Base-by-base conservation (phyloP, 2,113 vertebrate genomes). In the Sula dactylatra region DNA sequence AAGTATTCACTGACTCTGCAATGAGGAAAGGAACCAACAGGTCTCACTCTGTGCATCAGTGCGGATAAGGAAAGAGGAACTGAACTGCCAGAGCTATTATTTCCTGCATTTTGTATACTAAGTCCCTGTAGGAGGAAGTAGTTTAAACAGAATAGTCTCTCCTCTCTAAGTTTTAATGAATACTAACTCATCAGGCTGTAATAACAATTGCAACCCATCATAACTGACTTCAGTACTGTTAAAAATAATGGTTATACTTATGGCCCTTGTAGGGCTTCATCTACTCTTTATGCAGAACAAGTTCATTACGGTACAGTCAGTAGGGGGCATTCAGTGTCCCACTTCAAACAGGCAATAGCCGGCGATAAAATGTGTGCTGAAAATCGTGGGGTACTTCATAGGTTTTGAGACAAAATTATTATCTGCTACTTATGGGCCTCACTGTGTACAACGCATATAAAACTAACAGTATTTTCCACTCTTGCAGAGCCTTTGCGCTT, bases 281-380 rank as follows among this genome's bases (percentile, higher is more conserved):
- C 29, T 29, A 4, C n/a, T 58, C 42, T 38, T 16, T 26, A 13
- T 13, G 11, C 73, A 61, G 58, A 67, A 44, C 36, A 36, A 47
- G 69, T 55, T 38, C 82, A 5, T 42, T 9, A 5, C 74, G 10
- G 56, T 4, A 26, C 31, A 25, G 52, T 32, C 76, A 42, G 49
- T 2, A 10, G 45, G 18, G 40, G 14, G 5, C 26, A 42, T 12
- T 44, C 38, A 1, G 0, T 26, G 64, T 36, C 64, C 56, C 20
- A 7, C 45, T 29, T 17, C 25, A n/a, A 20, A 6, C 25, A 19
- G 40, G 61, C 17, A 11, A 10, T 5, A 42, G 27, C 34, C 54
- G 22, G 54, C 2, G 3, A 9, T 40, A 9, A 22, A 55, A n/a
- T 9, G 4, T 12, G 1, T 17, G 5, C 44, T 21, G 80, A 19